These are phyloP conservation scores for Ptychochromis oligacanthus DNA, from an alignment of 2,113 vertebrate species.

Conservation along the genomic window DNA sequence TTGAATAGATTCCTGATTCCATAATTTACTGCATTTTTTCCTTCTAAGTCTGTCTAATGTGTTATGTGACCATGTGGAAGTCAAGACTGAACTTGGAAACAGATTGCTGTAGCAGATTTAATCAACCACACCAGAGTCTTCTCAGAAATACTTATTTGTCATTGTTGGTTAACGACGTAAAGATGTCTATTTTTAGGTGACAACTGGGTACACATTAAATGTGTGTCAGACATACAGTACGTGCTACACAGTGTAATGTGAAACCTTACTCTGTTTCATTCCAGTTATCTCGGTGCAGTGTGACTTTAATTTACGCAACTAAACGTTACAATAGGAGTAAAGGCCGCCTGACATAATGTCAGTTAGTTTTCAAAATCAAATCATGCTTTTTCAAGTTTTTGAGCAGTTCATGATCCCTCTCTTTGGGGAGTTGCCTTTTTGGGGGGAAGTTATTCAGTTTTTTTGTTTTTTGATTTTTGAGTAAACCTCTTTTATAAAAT, in stretches of 20 bases:
- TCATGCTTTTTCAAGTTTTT: background rate
- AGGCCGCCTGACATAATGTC: background rate
- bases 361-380: background rate
- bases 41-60: background rate
- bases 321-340: background rate
- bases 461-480: no score
- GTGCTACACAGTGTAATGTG: background rate
- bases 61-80: conserved; percentile 6
- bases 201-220: background rate
- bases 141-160: background rate
- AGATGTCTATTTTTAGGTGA: background rate
- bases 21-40: conserved; percentile 21
- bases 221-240: background rate
- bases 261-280: background rate
- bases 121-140: background rate
- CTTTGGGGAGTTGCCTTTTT: background rate
- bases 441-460: no score
- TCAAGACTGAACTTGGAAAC: conserved; percentile 15
- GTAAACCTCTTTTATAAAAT: background rate
- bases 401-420: background rate
- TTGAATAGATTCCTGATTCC: background rate
- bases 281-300: background rate
- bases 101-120: conserved; percentile 16
- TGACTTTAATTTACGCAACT: background rate
- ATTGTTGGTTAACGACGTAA: background rate